These are phyloP conservation scores for Nematostella vectensis DNA, from an alignment of 92 coral and sea anemone species.

Conservation along the genomic window DNA sequence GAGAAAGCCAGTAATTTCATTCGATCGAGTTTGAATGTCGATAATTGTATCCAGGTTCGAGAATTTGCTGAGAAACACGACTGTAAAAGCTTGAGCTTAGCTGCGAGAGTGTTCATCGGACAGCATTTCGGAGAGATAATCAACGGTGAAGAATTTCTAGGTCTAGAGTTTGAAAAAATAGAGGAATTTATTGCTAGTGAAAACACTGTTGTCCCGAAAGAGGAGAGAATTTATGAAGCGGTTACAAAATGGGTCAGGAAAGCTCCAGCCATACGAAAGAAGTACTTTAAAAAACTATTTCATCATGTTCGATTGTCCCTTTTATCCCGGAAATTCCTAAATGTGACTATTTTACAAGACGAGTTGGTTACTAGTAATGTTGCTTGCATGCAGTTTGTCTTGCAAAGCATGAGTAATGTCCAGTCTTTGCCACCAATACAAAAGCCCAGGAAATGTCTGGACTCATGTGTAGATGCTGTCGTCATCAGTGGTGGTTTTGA, in stretches of 20 bases:
- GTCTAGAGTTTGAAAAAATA: conserved; percentile 11
- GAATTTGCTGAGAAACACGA: conserved; percentile 24
- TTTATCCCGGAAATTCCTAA: conserved; percentile 3
- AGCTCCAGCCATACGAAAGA: conserved; percentile 10
- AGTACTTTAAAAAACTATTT: conserved; percentile 11
- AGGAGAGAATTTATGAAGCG: conserved; percentile 20
- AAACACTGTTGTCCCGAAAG: conserved; percentile 5
- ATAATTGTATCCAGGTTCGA: conserved; percentile 13
- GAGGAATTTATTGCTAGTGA: conserved; percentile 17
- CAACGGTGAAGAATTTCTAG: conserved; percentile 9
- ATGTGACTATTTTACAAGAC: conserved; percentile 5
- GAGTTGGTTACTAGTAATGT: conserved; percentile 11
- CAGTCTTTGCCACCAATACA: conserved; percentile 8
- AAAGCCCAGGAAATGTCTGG: conserved; percentile 6
- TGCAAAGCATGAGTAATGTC: conserved; percentile 8
- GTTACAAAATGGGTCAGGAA: conserved; percentile 18
- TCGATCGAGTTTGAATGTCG: conserved; percentile 5
- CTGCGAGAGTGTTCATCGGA: conserved; percentile 2
- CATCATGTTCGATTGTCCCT: conserved; percentile 7
- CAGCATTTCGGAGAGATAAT: conserved; percentile 15
- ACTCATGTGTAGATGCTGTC: conserved; percentile 5
- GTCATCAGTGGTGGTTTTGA: conserved; percentile 20
- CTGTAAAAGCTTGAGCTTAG: conserved; percentile 12
- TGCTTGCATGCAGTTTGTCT: conserved; percentile 21
- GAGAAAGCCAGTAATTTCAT: conserved; percentile 14